A percentile compares a stretch with the other conserved stretches of the same genome.
Evolutionary conservation across 2,888 invertebrate species (phyloP).

Genomic region (Parthenolecanium corni): DNA sequence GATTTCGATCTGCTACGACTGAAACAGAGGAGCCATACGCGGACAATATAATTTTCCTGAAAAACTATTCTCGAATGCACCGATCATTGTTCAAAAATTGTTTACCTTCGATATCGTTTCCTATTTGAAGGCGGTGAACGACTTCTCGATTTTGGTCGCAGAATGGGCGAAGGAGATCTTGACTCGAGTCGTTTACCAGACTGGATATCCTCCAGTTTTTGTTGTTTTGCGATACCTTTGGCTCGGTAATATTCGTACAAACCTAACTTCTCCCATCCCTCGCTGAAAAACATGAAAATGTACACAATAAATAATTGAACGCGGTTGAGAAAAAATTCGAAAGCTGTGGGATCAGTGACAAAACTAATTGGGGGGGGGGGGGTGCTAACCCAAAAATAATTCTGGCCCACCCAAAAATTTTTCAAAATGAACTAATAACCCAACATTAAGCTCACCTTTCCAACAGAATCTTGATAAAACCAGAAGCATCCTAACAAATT

Average conservation of each 20-base stretch:
- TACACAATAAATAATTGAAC: not conserved
- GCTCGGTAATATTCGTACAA: conserved; percentile 96
- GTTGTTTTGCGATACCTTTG: conserved; percentile 79
- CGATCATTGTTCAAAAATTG: not conserved
- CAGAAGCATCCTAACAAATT: too few relatives aligned
- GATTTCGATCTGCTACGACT: conserved; percentile 44
- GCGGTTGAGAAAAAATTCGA: not conserved
- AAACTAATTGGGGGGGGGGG: too few relatives aligned
- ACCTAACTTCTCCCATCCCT: conserved; percentile 97
- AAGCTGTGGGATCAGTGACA: too few relatives aligned
- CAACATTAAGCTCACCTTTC: too few relatives aligned
- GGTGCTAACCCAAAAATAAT: too few relatives aligned
- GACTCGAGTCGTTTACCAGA: conserved; percentile 57
- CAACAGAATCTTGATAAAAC: too few relatives aligned
- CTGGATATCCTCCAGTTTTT: conserved; percentile 71
- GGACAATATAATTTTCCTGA: conserved; percentile 38
- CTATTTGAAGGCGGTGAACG: conserved; percentile 53
- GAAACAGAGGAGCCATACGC: conserved; percentile 35
- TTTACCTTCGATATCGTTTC: conserved; percentile 49
- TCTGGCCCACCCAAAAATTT: too few relatives aligned
- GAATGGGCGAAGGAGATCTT: conserved; percentile 66
- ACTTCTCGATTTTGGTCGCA: conserved; percentile 59
- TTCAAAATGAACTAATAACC: too few relatives aligned
- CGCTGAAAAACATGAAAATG: conserved; percentile 39
- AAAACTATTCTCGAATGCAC: not conserved